Base-by-base conservation (phyloP, 2,888 invertebrate species). In the Tinea semifulvella region DNA sequence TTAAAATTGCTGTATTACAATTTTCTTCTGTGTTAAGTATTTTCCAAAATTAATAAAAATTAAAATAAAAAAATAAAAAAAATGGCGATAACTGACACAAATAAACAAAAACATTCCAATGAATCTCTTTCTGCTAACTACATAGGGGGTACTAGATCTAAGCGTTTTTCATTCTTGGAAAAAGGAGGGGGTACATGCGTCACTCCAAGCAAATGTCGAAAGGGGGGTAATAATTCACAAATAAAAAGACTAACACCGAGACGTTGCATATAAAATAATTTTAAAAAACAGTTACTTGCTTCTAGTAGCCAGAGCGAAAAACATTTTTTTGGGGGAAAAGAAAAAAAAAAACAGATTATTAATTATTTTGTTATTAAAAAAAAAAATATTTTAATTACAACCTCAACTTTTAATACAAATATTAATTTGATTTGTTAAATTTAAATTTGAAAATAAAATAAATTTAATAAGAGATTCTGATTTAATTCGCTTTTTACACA, bases 271-370 rank as follows among this genome's bases (percentile, higher is more conserved):
- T 53, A 48, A 52, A 46, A 53, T 55, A 48, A 56, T 53, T 49
- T 55, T 58, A 18, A 57, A 56, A 54, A 58, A 60, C 64, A 72
- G 63, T 79, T 76, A 80, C 79, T 80, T 80, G 79, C 76, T 77
- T 77, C 80, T 80, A 79, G 79, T 80, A 80, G 79, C 80, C 76
- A 80, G 68, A 77, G 76, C 80, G 80, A 75, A 75, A 73, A 70
- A 68, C 60, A 69, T n/a, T n/a, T n/a, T n/a, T n/a, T 68, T 63
- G 63, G 58, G 58, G 56, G 60, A 55, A 55, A 56, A 61, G 57
- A 56, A 50, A 60, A 62, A 59, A 22, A 22, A 22, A 22, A 8
- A n/a, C n/a, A n/a, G n/a, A n/a, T n/a, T n/a, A n/a, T n/a, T n/a
- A n/a, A n/a, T n/a, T n/a, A n/a, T n/a, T n/a, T n/a, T n/a, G n/a